Evolutionary conservation across 2,113 vertebrate species (phyloP).

Genomic region (Chlamydotis undulata): DNA sequence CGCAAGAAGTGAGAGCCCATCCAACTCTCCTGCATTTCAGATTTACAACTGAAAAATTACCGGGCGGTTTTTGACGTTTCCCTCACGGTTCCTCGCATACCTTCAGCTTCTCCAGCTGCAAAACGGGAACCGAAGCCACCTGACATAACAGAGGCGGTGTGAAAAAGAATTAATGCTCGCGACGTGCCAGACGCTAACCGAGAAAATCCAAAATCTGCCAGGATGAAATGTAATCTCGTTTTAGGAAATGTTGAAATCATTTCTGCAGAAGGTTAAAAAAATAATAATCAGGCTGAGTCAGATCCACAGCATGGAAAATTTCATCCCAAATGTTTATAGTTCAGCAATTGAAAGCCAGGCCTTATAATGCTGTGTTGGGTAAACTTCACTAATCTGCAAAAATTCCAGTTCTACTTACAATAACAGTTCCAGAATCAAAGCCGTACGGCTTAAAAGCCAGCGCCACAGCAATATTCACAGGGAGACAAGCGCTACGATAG

Average conservation of each 20-base stretch:
- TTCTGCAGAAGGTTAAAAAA: conserved; percentile 15
- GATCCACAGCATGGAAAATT: conserved; percentile 37
- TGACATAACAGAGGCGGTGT: conserved; percentile 10
- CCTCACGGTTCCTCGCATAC: rapidly evolving
- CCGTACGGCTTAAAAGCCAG: not conserved
- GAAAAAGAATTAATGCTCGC: not conserved
- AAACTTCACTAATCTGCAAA: not conserved
- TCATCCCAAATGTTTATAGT: not conserved
- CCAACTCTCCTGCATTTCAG: not conserved
- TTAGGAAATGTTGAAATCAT: conserved; percentile 17
- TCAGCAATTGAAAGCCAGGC: not conserved
- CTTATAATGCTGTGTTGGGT: not conserved
- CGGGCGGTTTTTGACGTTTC: rapidly evolving
- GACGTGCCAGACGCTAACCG: not conserved
- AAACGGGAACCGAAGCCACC: not conserved
- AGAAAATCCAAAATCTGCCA: not conserved
- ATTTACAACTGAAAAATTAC: too few relatives aligned
- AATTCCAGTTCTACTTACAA: not conserved
- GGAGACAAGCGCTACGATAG: not conserved
- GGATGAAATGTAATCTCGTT: not conserved
- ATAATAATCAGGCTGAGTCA: not conserved
- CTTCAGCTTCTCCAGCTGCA: not conserved
- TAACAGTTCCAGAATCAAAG: not conserved
- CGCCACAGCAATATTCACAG: not conserved
- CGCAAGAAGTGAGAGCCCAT: rapidly evolving